These are phyloP conservation scores for Monopis laevigella DNA, from an alignment of 2,888 invertebrate species.

Conservation along the genomic window DNA sequence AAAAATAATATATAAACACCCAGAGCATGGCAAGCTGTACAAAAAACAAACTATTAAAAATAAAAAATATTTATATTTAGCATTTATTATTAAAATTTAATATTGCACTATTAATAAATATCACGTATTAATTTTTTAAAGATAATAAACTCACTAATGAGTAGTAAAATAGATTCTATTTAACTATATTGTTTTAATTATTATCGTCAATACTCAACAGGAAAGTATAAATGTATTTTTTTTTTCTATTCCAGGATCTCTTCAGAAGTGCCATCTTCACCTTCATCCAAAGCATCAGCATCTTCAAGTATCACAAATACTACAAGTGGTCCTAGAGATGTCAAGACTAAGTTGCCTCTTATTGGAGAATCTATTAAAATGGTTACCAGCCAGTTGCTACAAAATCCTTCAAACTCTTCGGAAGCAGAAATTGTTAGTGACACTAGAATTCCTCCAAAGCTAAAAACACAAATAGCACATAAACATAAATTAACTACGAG, in stretches of 20 bases:
- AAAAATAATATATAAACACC: no score
- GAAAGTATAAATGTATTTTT: no score
- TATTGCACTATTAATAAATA: no score
- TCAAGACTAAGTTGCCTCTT: slow-evolving; percentile 44
- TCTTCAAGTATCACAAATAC: background rate
- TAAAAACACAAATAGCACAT: slow-evolving; percentile 58
- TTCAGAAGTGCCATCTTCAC: background rate
- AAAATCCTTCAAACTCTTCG: slow-evolving; percentile 42
- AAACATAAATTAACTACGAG: slow-evolving; percentile 53
- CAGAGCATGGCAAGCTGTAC: no score
- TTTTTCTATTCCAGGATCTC: slow-evolving; percentile 12
- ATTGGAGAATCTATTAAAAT: slow-evolving; percentile 68
- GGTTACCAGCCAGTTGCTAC: slow-evolving; percentile 66
- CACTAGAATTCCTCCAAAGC: slow-evolving; percentile 70
- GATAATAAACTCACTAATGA: no score
- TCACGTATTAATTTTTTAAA: no score
- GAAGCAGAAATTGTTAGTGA: slow-evolving; percentile 59
- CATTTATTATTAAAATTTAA: no score
- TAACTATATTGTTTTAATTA: no score
- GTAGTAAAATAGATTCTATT: no score
- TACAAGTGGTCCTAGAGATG: slow-evolving; percentile 38
- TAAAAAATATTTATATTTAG: no score
- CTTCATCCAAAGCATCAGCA: background rate
- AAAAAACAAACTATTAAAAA: no score
- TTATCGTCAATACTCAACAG: no score